phyloP scores from a whole-genome alignment of 2,888 invertebrate species.

The Palloptera scutellata region DNA sequence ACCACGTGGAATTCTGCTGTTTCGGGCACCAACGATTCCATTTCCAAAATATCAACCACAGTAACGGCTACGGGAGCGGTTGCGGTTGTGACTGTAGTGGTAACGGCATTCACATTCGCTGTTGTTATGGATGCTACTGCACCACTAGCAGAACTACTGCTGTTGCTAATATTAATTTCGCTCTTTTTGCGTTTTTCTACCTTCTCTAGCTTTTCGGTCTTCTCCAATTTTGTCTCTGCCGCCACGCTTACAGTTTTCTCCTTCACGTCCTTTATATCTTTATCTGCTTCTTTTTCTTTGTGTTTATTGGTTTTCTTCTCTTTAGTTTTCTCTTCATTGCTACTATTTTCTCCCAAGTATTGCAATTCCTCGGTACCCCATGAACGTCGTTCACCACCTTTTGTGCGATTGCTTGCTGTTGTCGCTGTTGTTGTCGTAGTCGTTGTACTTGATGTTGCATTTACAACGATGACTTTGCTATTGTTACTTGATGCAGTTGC shows the following conservation, averaged over 20 bases:
- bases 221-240: slow-evolving; percentile 33
- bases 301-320: slow-evolving; percentile 41
- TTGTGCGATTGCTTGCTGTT: slow-evolving; percentile 46
- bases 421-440: slow-evolving; percentile 35
- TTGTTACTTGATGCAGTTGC: slow-evolving; percentile 8
- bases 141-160: slow-evolving; percentile 6
- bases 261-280: slow-evolving; percentile 29
- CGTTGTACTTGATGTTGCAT: slow-evolving; percentile 25
- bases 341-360: slow-evolving; percentile 57
- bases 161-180: slow-evolving; percentile 31
- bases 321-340: slow-evolving; percentile 45
- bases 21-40: slow-evolving; percentile 64
- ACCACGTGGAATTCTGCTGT: slow-evolving; percentile 83
- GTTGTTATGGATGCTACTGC: background rate
- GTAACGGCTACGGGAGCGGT: slow-evolving; percentile 9
- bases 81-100: background rate
- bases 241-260: slow-evolving; percentile 6
- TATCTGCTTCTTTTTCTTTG: slow-evolving; percentile 39
- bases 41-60: slow-evolving; percentile 43
- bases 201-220: slow-evolving; percentile 30
- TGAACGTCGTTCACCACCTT: slow-evolving; percentile 68
- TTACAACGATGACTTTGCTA: slow-evolving; percentile 27
- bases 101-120: too few species aligned
- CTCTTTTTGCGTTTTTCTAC: slow-evolving; percentile 43
- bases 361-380: slow-evolving; percentile 74